phyloP scores from a whole-genome alignment of 2,797 vertebrate genomes.

The Girardinus metallicus region DNA sequence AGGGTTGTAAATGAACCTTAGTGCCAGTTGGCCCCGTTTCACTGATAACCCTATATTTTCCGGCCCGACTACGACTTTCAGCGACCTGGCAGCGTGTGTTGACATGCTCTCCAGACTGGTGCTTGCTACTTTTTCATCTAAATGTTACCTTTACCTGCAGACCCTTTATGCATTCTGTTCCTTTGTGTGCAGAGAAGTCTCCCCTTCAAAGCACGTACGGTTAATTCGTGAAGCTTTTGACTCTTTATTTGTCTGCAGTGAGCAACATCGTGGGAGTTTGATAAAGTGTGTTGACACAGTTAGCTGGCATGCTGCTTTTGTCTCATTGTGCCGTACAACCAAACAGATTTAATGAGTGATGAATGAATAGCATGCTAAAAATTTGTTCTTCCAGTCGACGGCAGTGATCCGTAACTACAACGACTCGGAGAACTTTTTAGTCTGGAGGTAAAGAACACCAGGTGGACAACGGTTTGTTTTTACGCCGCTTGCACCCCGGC shows the following conservation, averaged over 20 bases:
- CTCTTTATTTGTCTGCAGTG: neutral
- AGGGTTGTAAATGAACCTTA: neutral
- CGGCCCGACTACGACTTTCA: neutral
- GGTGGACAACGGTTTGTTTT: neutral
- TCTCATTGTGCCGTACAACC: neutral
- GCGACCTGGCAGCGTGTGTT: neutral
- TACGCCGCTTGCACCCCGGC: neutral
- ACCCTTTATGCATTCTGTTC: neutral
- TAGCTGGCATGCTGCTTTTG: constrained; percentile 2
- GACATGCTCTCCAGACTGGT: neutral
- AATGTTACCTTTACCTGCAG: neutral
- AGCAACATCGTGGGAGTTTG: constrained; percentile 1
- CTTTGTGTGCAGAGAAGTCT: neutral
- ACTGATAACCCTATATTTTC: neutral
- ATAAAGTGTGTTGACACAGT: neutral
- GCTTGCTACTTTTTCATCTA: neutral
- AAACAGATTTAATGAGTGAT: neutral
- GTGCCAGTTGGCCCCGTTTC: neutral
- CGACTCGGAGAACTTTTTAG: neutral
- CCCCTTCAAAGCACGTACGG: neutral
- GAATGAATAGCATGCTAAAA: neutral
- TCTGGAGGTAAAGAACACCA: neutral
- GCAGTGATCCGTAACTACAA: neutral
- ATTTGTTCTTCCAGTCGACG: neutral
- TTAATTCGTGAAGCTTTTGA: neutral